A percentile compares a stretch with the other conserved stretches of the same genome.
These are phyloP conservation scores for Seriola quinqueradiata DNA, from an alignment of 2,113 vertebrate species.

Conservation along the genomic window DNA sequence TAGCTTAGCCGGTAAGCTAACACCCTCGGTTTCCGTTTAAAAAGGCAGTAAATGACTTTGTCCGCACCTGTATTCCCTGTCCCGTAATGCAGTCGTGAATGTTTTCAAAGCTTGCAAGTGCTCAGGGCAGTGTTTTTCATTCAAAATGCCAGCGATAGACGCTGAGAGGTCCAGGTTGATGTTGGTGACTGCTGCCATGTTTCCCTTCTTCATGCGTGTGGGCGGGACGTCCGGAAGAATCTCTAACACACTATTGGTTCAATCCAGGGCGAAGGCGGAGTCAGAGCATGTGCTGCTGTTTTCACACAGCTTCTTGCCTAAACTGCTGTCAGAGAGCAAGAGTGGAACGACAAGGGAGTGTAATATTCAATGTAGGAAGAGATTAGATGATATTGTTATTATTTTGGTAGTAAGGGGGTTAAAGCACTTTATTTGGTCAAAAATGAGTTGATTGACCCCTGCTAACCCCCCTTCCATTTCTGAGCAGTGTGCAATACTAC, in stretches of 20 bases:
- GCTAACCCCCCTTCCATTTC: too few species aligned
- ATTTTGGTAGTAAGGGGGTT: too few species aligned
- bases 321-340: not conserved
- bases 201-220: constrained; percentile 5
- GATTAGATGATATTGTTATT: not conserved
- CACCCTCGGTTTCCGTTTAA: not conserved
- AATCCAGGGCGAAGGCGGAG: constrained; percentile 50
- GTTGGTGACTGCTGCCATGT: constrained; percentile 70
- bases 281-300: constrained; percentile 67
- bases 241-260: constrained; percentile 43
- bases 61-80: constrained; percentile 80
- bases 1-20: constrained; percentile 56
- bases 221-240: constrained; percentile 44
- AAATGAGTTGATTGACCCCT: not conserved
- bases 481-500: too few species aligned
- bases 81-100: constrained; percentile 74
- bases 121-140: constrained; percentile 60
- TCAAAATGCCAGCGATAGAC: constrained; percentile 63
- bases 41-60: not conserved
- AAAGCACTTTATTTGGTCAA: not conserved
- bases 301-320: not conserved
- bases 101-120: constrained; percentile 75
- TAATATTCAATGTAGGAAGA: not conserved
- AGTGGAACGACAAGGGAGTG: not conserved
- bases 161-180: constrained; percentile 44